Evolutionary conservation across 2,113 vertebrate species (phyloP), one percentile per base, ranked within the genome.

Genomic region (Pipra filicauda): DNA sequence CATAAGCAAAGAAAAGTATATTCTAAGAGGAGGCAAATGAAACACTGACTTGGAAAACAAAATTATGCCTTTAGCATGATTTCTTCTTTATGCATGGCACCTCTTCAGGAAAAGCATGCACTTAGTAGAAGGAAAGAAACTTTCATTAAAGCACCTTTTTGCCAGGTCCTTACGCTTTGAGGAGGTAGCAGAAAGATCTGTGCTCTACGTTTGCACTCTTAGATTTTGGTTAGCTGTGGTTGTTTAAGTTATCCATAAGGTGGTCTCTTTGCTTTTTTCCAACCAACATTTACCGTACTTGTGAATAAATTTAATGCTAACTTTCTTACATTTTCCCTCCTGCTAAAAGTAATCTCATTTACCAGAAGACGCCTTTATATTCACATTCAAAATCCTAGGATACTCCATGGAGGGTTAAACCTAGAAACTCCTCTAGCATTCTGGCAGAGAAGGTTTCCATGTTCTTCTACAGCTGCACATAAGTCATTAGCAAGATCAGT

Each of bases 21-120:
- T 74, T 82, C 67, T 93, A 84, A 86, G 89, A 89, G 91, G 86
- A 96, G 88, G 90, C 75, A 89, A 96, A 94, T 61, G 55, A 94
- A 89, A 87, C 65, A 85, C 49, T 61, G 51, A 74, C 83, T 78
- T 86, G 91, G 83, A 94, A 96, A 94, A 90, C 52, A 92, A 76
- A 94, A 78, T 89, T 51, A 93, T 2, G 67, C 89, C 82, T 76
- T 94, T 61, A 90, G 89, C 75, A 43, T 70, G 55, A 69, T 70
- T 92, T 48, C 67, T 89, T 78, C 84, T 85, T 89, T 89, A 89
- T 39, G 76, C 71, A 54, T 85, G 87, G 88, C 90, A 88, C 86
- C 88, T 93, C 77, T 85, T 95, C 90, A 93, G 90, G 89, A 96
- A 94, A 91, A 87, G 70, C 66, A 28, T 37, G 35, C 62, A 20